Base-by-base conservation (phyloP, 2,113 vertebrate genomes). In the Chamaetylas fuelleborni region DNA sequence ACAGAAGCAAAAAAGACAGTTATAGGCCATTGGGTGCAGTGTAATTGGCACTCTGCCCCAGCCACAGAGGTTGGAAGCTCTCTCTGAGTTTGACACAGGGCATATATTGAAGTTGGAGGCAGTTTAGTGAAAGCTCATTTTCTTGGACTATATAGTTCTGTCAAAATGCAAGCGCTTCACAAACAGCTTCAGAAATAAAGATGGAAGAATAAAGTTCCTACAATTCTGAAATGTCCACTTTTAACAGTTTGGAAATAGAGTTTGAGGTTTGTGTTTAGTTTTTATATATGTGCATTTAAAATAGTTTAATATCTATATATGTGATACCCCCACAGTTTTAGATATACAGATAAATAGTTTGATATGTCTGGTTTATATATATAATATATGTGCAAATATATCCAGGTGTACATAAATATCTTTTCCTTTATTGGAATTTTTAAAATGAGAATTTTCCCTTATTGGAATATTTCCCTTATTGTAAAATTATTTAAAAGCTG, bases 41-140 rank as follows among this genome's bases (percentile, higher is more conserved):
- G 61, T 43, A 92, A 96, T 80, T 94, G 93, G 79, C 85, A 92
- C 79, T 77, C 23, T 15, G 93, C 48, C 89, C 71, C 78, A 92
- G 84, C 22, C 85, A 51, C 74, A 43, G 76, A 81, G 74, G 51
- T 34, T 91, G 67, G 78, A 62, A 82, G 43, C 66, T 83, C 83
- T 76, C 65, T 85, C 64, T 5, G 24, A 45, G 64, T 88, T 51
- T 85, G 84, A 94, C 91, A 92, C 18, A 76, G 81, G 87, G 74
- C 71, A 77, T 50, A 82, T 87, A 94, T 83, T 95, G 94, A 92
- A 90, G 66, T 58, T 94, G 77, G 79, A 92, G 72, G 67, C 71
- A 77, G 88, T 88, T 93, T 66, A 88, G 69, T 77, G 91, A 92
- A 96, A 95, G 64, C 56, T 96, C 64, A 90, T 94, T 95, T 95